Conservation (phyloP, 2,888 invertebrate species). For the Hemaris fuciformis region DNA sequence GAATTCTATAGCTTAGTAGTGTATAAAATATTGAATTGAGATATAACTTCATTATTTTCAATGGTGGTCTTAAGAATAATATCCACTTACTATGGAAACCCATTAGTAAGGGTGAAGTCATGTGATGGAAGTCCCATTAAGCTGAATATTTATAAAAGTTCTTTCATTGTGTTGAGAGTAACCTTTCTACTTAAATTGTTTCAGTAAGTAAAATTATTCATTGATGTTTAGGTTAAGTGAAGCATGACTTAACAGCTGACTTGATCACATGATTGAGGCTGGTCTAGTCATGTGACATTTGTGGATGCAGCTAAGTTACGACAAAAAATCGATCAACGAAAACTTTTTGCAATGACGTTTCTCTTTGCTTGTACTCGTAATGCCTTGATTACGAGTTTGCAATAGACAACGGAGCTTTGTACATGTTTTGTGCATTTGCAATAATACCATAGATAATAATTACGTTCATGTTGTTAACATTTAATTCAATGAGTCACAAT, state of each 20-base stretch:
- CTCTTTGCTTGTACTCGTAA: not conserved
- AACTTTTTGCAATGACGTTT: not conserved
- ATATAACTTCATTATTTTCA: no score
- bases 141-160: not conserved
- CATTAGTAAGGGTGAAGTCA: not conserved
- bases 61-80: not conserved
- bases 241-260: constrained; percentile 44
- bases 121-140: not conserved
- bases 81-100: not conserved
- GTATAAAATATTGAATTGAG: no score
- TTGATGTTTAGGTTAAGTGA: constrained; percentile 13
- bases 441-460: not conserved
- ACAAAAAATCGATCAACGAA: not conserved
- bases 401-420: not conserved
- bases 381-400: not conserved
- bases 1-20: no score
- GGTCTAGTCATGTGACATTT: constrained; percentile 57
- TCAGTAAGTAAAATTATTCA: not conserved
- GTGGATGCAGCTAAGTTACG: not conserved
- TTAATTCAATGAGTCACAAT: constrained; percentile 14
- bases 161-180: not conserved
- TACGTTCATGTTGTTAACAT: not conserved
- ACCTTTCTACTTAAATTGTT: not conserved
- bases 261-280: constrained; percentile 56
- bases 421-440: not conserved